Conservation (phyloP, 2,113 vertebrate genomes). For the Spizaetus ornatus region DNA sequence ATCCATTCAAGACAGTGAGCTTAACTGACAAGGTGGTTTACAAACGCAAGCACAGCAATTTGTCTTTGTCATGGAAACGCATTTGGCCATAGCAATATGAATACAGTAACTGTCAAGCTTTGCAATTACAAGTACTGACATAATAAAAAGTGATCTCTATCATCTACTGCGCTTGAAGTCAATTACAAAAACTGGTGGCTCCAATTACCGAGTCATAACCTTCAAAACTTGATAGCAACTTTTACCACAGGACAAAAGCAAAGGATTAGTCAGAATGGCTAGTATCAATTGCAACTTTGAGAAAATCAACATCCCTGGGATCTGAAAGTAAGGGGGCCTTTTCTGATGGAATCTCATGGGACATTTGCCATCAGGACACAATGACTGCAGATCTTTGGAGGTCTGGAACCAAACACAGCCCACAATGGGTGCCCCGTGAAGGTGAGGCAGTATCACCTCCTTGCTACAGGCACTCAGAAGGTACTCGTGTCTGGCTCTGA, state of each 20-base stretch:
- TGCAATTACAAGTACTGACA: not conserved
- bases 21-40: not conserved
- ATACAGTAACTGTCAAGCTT: not conserved
- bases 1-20: not conserved
- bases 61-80: not conserved
- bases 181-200: not conserved
- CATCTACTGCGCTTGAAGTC: not conserved
- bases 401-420: not conserved
- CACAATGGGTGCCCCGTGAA: rapidly evolving
- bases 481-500: not conserved
- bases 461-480: not conserved
- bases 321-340: not conserved
- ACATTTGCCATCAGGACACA: not conserved
- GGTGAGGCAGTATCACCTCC: not conserved
- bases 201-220: not conserved
- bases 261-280: not conserved
- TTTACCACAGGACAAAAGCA: not conserved
- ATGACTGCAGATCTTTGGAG: not conserved
- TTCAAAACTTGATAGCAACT: not conserved
- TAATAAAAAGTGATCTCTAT: not conserved
- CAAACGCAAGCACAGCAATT: not conserved
- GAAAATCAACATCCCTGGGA: not conserved
- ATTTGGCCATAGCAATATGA: not conserved
- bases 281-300: not conserved
- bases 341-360: not conserved